Conservation (phyloP, 2,888 invertebrate species). For the Platycnemis pennipes region DNA sequence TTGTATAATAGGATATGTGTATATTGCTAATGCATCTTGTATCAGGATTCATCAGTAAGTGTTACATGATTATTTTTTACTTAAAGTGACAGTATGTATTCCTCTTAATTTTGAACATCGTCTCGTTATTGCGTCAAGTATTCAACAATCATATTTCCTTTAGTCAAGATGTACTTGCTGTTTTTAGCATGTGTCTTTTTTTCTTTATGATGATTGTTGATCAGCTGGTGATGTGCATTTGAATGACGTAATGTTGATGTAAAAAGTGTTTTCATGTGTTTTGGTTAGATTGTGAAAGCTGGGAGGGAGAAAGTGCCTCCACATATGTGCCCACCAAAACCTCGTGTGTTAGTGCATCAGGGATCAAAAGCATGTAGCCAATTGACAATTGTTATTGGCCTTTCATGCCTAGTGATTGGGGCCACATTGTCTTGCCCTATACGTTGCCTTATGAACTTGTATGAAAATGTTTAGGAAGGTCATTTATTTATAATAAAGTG, state of each 20-base stretch:
- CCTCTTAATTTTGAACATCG: not conserved
- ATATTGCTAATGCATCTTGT: conserved; percentile 28
- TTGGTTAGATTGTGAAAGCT: conserved; percentile 16
- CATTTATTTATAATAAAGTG: conserved; percentile 68
- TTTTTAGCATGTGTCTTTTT: not conserved
- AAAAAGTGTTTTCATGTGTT: not conserved
- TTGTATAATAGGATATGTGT: not conserved
- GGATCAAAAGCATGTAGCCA: conserved; percentile 44
- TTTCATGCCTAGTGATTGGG: conserved; percentile 60
- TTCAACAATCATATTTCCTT: conserved; percentile 4
- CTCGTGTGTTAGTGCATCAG: conserved; percentile 43
- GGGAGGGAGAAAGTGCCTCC: conserved; percentile 51
- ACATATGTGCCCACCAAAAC: not conserved
- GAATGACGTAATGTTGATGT: not conserved
- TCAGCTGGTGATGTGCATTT: conserved; percentile 29
- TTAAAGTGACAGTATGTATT: not conserved
- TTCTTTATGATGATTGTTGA: not conserved
- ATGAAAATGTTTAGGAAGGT: conserved; percentile 62
- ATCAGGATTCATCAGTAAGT: conserved; percentile 31
- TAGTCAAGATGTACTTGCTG: not conserved
- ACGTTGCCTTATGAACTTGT: conserved; percentile 58
- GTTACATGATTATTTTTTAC: conserved; percentile 15
- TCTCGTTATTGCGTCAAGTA: not conserved
- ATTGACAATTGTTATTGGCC: not conserved
- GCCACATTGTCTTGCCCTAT: conserved; percentile 57